Evolutionary conservation across 2,113 vertebrate genomes (phyloP).

Genomic region (Trinectes maculatus): DNA sequence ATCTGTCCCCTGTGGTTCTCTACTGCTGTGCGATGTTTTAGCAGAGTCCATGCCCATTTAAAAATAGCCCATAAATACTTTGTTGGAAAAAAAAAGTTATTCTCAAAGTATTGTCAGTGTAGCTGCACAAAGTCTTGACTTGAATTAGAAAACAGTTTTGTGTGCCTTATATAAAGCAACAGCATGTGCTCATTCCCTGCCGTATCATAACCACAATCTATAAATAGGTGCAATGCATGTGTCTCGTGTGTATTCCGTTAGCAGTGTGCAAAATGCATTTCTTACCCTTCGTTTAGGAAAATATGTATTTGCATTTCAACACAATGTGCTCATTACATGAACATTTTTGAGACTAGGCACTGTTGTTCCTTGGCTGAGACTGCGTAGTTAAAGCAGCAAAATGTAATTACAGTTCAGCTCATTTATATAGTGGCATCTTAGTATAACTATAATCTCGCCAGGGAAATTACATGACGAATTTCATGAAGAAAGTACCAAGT

Average conservation of each 20-base stretch:
- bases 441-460: constrained; percentile 9
- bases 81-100: neutral
- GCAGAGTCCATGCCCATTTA: neutral
- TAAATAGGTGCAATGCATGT: constrained; percentile 18
- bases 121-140: neutral
- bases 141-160: neutral
- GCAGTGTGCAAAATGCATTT: constrained; percentile 1
- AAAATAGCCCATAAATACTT: neutral
- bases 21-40: constrained; percentile 7
- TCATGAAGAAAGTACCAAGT: constrained; percentile 26
- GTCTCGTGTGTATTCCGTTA: constrained; percentile 9
- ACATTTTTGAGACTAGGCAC: constrained; percentile 22
- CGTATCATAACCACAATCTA: neutral
- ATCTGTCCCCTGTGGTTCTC: constrained; percentile 1
- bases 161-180: neutral
- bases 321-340: constrained; percentile 41
- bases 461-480: constrained; percentile 18
- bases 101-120: neutral
- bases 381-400: constrained; percentile 21
- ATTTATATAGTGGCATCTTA: neutral
- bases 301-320: constrained; percentile 49
- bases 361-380: constrained; percentile 26
- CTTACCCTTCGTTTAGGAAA: constrained; percentile 8
- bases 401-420: constrained; percentile 30
- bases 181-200: neutral